Base-by-base conservation (phyloP, 2,888 invertebrate species). In the Chromoteleia sp. region DNA sequence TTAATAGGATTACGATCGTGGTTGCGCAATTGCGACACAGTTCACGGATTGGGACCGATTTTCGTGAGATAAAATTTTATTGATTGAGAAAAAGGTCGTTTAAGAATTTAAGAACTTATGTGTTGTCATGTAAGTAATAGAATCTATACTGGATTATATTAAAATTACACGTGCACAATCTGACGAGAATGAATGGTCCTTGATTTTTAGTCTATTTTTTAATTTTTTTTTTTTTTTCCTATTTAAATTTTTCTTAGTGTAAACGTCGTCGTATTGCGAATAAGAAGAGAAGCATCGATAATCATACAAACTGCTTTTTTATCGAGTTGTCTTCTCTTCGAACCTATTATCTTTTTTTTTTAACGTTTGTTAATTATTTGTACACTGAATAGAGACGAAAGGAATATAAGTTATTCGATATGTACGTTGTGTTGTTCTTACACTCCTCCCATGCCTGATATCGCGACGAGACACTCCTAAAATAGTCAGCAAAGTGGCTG, bases 311-410 rank as follows among this genome's bases (percentile, higher is more conserved):
- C 21, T 41, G 45, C n/a, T 39, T 43, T 75, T 19, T 54, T 56
- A 75, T 21, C 39, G 50, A 68, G 48, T 48, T 70, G 12, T 52
- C 54, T 67, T 75, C 45, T 75, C 59, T 73, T 75, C 52, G 30
- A 25, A 82, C 84, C 85, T 83, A 41, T 68, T 65, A 59, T 48
- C 21, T 63, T 70, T 77, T 74, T n/a, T 84, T 87, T 86, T 85
- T 84, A 84, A 83, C 85, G 83, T 87, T 89, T 86, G 85, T 88
- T 89, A 88, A 89, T 89, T 89, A 90, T 90, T 90, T 90, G 90
- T 90, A 90, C 86, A 86, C 85, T 86, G 86, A 88, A 89, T 88
- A 88, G 87, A 88, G 19, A 58, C 33, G 56, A 65, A 59, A 88
- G 81, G 80, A 83, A 87, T 84, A 88, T 88, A 88, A 89, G 87